These are phyloP conservation scores for Harpalus rubripes DNA, from an alignment of 2,888 invertebrate species.

Conservation along the genomic window DNA sequence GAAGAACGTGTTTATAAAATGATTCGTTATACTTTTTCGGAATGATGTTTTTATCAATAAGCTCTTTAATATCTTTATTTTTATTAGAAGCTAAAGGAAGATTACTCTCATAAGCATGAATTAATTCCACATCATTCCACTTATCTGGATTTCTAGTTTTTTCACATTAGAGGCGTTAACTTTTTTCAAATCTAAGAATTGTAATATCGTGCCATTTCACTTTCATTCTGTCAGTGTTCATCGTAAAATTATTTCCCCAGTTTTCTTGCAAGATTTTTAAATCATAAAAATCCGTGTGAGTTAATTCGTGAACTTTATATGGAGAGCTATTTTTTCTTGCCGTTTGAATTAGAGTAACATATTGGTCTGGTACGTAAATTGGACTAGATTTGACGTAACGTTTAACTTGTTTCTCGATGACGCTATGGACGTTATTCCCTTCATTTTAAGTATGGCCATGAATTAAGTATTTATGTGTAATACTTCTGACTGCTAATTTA, in stretches of 20 bases:
- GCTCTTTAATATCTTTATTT: too few relatives aligned
- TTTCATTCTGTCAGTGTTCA: slow-evolving; percentile 45
- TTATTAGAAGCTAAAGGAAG: too few relatives aligned
- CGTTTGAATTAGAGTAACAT: slow-evolving; percentile 55
- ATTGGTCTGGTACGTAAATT: slow-evolving; percentile 18
- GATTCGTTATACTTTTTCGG: too few relatives aligned
- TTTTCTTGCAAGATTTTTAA: slow-evolving; percentile 62
- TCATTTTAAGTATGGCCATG: slow-evolving; percentile 73
- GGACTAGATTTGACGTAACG: neutral
- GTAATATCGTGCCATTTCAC: slow-evolving; percentile 68
- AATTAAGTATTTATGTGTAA: slow-evolving; percentile 72
- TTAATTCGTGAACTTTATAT: slow-evolving; percentile 61
- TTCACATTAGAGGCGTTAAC: too few relatives aligned
- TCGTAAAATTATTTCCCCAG: neutral
- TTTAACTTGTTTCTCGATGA: slow-evolving; percentile 70
- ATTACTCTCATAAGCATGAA: too few relatives aligned
- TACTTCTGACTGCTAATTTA: slow-evolving; percentile 67
- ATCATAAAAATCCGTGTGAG: slow-evolving; percentile 62
- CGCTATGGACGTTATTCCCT: slow-evolving; percentile 72
- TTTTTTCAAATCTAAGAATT: slow-evolving; percentile 66
- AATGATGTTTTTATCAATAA: too few relatives aligned
- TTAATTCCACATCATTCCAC: too few relatives aligned
- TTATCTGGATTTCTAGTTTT: too few relatives aligned
- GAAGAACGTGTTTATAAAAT: too few relatives aligned
- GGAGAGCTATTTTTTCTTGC: slow-evolving; percentile 63